Evolutionary conservation across 2,113 vertebrate genomes (phyloP).

Genomic region (Stegostoma tigrinum): DNA sequence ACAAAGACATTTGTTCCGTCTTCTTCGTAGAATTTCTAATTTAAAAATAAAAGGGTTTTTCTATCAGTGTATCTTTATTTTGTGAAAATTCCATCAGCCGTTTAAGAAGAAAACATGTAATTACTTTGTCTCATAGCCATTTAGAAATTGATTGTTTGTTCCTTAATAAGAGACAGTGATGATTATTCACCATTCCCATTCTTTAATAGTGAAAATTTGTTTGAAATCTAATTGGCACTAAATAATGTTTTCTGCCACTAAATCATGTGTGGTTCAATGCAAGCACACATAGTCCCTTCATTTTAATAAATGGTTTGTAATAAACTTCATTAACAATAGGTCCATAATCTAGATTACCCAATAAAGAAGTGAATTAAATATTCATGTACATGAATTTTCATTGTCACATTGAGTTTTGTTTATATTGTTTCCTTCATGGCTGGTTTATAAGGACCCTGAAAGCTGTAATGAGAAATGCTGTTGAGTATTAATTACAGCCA

Average conservation of each 20-base stretch:
- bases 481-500: conserved; percentile 65
- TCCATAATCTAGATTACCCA: conserved; percentile 62
- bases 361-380: conserved; percentile 79
- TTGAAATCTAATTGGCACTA: conserved; percentile 72
- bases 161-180: neutral
- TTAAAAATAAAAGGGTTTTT: neutral
- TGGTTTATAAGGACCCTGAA: conserved; percentile 48
- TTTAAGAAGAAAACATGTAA: neutral
- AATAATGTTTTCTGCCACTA: conserved; percentile 59
- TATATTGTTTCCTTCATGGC: conserved; percentile 57
- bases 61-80: neutral
- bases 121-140: neutral
- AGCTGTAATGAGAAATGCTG: conserved; percentile 59
- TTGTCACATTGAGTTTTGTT: conserved; percentile 81
- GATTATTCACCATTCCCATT: conserved; percentile 6
- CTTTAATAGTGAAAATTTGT: neutral
- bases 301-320: conserved; percentile 14
- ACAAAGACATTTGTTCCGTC: neutral
- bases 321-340: conserved; percentile 59
- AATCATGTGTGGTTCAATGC: conserved; percentile 64
- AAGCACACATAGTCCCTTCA: conserved; percentile 61
- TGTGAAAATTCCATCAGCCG: neutral
- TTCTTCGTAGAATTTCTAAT: neutral
- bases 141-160: neutral
- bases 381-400: conserved; percentile 73